Evolutionary conservation across 2,113 vertebrate species (phyloP).

Genomic region (Paradoxurus hermaphroditus): DNA sequence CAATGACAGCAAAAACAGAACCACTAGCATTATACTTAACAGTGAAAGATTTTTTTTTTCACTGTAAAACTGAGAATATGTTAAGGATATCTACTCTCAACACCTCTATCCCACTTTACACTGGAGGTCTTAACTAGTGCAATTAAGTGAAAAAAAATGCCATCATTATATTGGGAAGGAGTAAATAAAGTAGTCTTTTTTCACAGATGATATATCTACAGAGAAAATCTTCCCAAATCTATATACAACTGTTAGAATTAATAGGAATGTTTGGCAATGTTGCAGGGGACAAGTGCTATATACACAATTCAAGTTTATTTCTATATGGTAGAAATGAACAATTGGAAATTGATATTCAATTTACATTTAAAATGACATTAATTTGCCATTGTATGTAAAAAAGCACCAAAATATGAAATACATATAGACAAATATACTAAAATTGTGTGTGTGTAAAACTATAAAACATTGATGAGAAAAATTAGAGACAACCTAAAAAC

Average conservation of each 20-base stretch:
- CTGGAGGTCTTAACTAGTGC: not conserved
- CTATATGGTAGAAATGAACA: not conserved
- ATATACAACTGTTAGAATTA: not conserved
- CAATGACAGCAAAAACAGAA: not conserved
- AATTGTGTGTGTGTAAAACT: not conserved
- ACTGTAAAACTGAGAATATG: not conserved
- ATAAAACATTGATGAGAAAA: not conserved
- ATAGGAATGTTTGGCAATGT: not conserved
- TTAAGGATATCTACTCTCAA: not conserved
- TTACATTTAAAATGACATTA: not conserved
- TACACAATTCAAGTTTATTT: not conserved
- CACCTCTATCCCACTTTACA: not conserved
- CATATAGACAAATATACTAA: not conserved
- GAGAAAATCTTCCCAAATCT: not conserved
- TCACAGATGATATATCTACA: not conserved
- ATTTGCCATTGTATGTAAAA: not conserved
- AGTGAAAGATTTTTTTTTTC: not conserved
- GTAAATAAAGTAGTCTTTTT: not conserved
- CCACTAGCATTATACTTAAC: not conserved
- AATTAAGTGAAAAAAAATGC: not conserved
- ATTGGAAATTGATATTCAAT: not conserved
- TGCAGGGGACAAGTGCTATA: not conserved
- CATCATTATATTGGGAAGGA: not conserved
- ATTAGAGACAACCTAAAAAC: not conserved
- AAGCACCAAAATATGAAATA: not conserved